Conservation (phyloP, 2,113 vertebrate genomes). For the Stigmatopora nigra region DNA sequence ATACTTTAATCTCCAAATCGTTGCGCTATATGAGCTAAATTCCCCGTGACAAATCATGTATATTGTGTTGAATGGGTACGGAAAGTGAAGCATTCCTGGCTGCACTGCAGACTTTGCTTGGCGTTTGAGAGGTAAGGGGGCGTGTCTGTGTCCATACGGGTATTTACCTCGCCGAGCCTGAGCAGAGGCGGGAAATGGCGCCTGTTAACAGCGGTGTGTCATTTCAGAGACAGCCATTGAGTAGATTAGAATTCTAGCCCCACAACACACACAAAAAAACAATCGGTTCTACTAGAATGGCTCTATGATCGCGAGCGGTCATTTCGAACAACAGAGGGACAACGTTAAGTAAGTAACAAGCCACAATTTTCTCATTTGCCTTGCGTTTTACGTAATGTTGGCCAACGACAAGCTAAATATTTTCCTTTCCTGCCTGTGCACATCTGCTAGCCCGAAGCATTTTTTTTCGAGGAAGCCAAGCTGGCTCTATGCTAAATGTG, state of each 20-base stretch:
- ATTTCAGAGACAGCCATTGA: slow-evolving; percentile 58
- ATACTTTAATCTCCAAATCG: too few species aligned
- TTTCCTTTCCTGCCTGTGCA: slow-evolving; percentile 18
- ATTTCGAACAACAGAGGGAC: slow-evolving; percentile 43
- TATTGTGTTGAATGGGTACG: too few species aligned
- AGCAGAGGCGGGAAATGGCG: slow-evolving; percentile 98
- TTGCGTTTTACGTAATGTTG: slow-evolving; percentile 28
- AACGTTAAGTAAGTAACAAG: slow-evolving; percentile 53
- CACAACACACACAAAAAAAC: slow-evolving; percentile 30
- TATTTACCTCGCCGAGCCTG: slow-evolving; percentile 71
- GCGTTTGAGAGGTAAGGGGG: slow-evolving; percentile 56
- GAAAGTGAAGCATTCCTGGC: background rate
- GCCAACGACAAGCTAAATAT: slow-evolving; percentile 22
- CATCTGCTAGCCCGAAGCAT: slow-evolving; percentile 40
- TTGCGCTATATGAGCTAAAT: too few species aligned
- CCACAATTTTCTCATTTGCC: slow-evolving; percentile 5
- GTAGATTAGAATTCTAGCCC: slow-evolving; percentile 34
- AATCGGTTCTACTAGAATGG: slow-evolving; percentile 17
- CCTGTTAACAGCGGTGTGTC: slow-evolving; percentile 76
- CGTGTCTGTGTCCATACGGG: slow-evolving; percentile 81
- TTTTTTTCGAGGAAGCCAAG: slow-evolving; percentile 15
- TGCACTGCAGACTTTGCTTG: slow-evolving; percentile 17
- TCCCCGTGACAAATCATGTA: too few species aligned
- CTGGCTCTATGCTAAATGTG: slow-evolving; percentile 25
- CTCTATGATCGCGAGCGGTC: slow-evolving; percentile 20